Conservation (phyloP, 2,888 invertebrate species). For the Leucophora obtusa region DNA sequence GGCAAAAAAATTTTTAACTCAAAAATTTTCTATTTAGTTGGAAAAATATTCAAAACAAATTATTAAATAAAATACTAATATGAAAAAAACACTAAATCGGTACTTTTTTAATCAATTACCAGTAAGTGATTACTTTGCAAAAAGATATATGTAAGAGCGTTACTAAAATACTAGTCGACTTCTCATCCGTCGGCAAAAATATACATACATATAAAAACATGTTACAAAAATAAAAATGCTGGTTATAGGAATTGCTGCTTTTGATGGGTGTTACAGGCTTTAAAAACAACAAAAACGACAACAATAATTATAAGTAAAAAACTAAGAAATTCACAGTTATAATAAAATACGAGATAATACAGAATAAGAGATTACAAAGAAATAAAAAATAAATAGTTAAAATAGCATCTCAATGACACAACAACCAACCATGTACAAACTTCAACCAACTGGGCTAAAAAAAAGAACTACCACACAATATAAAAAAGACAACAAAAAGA, state of each 20-base stretch:
- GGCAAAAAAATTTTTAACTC: no score
- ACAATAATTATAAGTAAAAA: background rate
- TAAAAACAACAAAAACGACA: background rate
- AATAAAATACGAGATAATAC: slow-evolving; percentile 4
- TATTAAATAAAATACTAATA: no score
- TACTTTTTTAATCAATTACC: no score
- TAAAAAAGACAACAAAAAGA: background rate
- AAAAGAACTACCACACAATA: slow-evolving; percentile 15
- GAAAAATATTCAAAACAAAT: no score
- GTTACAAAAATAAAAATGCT: background rate
- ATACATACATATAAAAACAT: no score
- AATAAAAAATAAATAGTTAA: background rate
- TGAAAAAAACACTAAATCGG: no score
- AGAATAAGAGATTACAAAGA: background rate
- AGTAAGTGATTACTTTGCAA: no score
- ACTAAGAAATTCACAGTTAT: background rate
- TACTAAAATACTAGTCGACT: no score
- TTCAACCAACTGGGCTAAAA: slow-evolving; percentile 36
- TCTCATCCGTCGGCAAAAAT: no score
- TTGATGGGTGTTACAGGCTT: background rate
- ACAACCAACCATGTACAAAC: background rate
- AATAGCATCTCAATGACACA: slow-evolving; percentile 5
- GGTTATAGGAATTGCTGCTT: slow-evolving; percentile 1
- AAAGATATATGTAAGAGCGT: no score
- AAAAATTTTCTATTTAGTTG: no score